Evolutionary conservation across 2,113 vertebrate species (phyloP).

Genomic region (Eulemur rufifrons): DNA sequence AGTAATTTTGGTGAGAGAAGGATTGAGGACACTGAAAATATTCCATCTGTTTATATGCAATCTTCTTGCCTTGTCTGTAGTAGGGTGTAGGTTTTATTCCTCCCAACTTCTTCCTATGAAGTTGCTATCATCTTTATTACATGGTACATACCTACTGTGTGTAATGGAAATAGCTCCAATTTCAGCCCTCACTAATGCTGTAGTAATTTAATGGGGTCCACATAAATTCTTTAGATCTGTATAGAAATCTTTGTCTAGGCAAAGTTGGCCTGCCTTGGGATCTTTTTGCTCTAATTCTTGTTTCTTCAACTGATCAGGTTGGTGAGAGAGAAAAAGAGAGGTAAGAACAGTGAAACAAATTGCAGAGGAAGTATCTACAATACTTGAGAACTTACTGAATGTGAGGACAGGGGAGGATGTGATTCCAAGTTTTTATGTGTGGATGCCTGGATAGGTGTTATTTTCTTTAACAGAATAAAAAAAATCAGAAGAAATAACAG

Average conservation of each 20-base stretch:
- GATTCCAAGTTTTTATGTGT: not conserved
- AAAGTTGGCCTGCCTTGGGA: not conserved
- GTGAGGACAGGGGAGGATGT: not conserved
- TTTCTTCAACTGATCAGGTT: not conserved
- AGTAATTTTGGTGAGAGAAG: not conserved
- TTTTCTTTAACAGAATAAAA: not conserved
- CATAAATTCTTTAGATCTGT: not conserved
- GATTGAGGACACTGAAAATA: not conserved
- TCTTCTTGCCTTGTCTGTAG: not conserved
- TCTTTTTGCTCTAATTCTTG: not conserved
- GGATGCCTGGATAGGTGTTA: not conserved
- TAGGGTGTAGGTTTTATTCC: not conserved
- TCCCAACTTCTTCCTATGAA: not conserved
- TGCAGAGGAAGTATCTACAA: not conserved
- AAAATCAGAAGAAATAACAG: not conserved
- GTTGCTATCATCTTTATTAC: not conserved
- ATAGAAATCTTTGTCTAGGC: not conserved
- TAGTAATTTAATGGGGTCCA: not conserved
- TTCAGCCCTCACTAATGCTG: not conserved
- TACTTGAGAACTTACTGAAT: not conserved
- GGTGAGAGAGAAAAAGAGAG: not conserved
- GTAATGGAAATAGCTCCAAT: not conserved
- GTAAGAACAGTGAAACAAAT: not conserved
- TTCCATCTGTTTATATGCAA: not conserved
- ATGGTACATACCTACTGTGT: not conserved